Evolutionary conservation across 1,140 invertebrate genomes (phyloP), one percentile per base, ranked within the genome.

Genomic region (Caenorhabditis remanei): DNA sequence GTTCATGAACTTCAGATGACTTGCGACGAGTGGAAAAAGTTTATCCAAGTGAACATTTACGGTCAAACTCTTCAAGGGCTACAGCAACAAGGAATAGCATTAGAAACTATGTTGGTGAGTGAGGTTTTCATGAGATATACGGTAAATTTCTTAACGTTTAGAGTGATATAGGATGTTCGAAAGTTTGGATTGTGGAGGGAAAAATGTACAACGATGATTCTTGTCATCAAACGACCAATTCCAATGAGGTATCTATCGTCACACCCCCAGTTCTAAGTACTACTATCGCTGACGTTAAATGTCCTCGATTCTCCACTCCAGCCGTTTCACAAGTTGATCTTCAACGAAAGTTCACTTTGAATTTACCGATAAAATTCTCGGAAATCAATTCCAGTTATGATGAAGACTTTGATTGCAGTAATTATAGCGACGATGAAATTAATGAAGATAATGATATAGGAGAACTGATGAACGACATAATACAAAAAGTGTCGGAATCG

Each of bases 1-100:
- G 32, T 32, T 1, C 32, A 32, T 53, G 50, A 21, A 32, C 11
- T 50, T 24, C n/a, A 79, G 21, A 79, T 79, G 71, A 50, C 46
- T 3, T 21, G 21, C 43, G n/a, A 50, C n/a, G 46, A 50, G 4
- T 79, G 46, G 71, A 79, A 79, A 16, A 48, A 41, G 21, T 79
- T 50, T 50, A 79, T 79, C 24, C 71, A 79, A 53, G 71, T 79
- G 21, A 79, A 79, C 11, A 79, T 79, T 50, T 79, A 50, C 13
- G 71, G 46, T 7, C 43, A n/a, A 21, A 79, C 71, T 1, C 43
- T 79, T 21, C 46, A 79, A 50, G 71, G n/a, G 0, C 14, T 79
- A 13, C 13, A 53, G 8, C 13, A 79, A 13, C 19, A 79, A 24
- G 71, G 71, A 50, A 13, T 79, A 11, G 71, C 11, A 5, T 24